Conservation (phyloP, 92 coral and sea anemone genomes). For the Nematostella vectensis region DNA sequence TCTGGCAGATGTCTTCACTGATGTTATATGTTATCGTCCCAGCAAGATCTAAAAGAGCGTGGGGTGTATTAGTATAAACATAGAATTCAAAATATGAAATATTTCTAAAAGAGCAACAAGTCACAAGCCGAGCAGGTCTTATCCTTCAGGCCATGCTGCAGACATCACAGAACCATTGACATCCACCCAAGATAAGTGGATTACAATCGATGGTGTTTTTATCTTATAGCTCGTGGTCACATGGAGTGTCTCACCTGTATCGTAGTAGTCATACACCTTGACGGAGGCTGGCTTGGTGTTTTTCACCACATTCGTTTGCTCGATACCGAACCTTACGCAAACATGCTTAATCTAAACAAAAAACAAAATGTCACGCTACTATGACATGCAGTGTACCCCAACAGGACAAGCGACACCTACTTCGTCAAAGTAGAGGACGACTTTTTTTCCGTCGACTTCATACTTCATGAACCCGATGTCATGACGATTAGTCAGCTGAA, state of each 20-base stretch:
- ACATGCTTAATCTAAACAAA: conserved; percentile 42
- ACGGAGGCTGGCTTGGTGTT: conserved; percentile 85
- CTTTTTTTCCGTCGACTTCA: conserved; percentile 75
- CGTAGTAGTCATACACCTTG: conserved; percentile 85
- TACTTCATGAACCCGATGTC: conserved; percentile 46
- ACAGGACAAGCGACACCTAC: too few relatives aligned
- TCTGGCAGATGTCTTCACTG: conserved; percentile 49
- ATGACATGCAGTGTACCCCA: too few relatives aligned
- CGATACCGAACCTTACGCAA: conserved; percentile 53
- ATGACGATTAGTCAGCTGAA: conserved; percentile 51
- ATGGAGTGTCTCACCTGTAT: conserved; percentile 51
- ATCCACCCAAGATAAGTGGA: too few relatives aligned
- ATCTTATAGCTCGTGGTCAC: too few relatives aligned
- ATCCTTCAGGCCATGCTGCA: too few relatives aligned
- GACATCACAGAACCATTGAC: too few relatives aligned
- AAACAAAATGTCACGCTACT: background rate
- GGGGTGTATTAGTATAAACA: background rate
- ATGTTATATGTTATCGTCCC: conserved; percentile 64
- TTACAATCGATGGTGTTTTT: too few relatives aligned
- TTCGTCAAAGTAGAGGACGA: conserved; percentile 78
- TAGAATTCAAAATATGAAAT: too few relatives aligned
- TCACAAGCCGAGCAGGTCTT: too few relatives aligned
- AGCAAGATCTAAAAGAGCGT: conserved; percentile 41
- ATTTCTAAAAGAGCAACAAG: too few relatives aligned
- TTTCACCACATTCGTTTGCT: conserved; percentile 65